A percentile compares a stretch with the other conserved stretches of the same genome.
These are phyloP conservation scores for Cantharis rustica DNA, from an alignment of 2,888 invertebrate genomes.

Conservation along the genomic window DNA sequence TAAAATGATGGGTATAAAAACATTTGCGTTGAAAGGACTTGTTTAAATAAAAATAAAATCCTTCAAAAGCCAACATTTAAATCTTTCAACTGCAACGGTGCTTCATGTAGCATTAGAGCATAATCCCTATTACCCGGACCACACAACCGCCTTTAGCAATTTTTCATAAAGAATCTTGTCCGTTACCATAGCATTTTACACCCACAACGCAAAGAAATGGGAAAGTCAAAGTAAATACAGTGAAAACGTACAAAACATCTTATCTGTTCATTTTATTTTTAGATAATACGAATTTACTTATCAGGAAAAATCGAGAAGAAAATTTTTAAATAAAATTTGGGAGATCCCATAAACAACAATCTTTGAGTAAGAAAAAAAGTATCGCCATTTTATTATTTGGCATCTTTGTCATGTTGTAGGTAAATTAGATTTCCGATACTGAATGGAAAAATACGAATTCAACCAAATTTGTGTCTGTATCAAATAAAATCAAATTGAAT, in stretches of 20 bases:
- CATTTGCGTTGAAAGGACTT: not conserved
- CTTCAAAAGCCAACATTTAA: not conserved
- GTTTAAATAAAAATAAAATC: not conserved
- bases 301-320: not conserved
- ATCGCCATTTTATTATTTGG: slow-evolving; percentile 22
- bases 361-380: not conserved
- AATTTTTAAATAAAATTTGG: not conserved
- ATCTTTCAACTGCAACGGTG: not conserved
- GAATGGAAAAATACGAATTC: slow-evolving; percentile 29
- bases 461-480: slow-evolving; percentile 30
- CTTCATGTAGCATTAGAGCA: not conserved
- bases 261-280: not conserved
- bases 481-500: slow-evolving; percentile 33
- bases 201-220: not conserved
- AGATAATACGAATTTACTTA: not conserved
- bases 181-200: not conserved
- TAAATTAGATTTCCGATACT: slow-evolving; percentile 28
- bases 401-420: slow-evolving; percentile 29
- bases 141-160: not conserved
- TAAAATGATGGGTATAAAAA: not conserved
- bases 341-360: not conserved
- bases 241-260: not conserved
- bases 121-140: not conserved
- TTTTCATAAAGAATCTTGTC: not conserved
- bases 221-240: not conserved